Base-by-base conservation (phyloP, 1,140 invertebrate species). In the Luehdorfia chinensis region DNA sequence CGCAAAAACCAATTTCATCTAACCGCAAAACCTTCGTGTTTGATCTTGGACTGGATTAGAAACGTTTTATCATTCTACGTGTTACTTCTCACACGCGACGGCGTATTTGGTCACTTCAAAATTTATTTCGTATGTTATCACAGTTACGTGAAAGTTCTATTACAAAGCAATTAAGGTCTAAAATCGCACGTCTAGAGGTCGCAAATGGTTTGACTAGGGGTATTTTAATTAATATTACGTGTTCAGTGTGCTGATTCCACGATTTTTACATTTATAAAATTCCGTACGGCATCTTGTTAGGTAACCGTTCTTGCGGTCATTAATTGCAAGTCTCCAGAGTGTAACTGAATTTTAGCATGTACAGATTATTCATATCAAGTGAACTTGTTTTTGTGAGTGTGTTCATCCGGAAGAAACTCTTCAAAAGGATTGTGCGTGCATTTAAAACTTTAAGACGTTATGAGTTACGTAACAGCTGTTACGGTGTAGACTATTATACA, bases 71-170 rank as follows among this genome's bases (percentile, higher is more conserved):
- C 28, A 31, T 31, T 32, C 27, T 21, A 34, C 12, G 33, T 9
- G 28, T 4, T 8, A 31, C 4, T 27, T 1, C 2, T 11, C 19
- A 13, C 9, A 7, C 12, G 47, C 15, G 31, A 28, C 32, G 44
- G 43, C 18, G 25, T n/a, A n/a, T 45, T 19, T 21, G 18, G 14
- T 23, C 33, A n/a, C 9, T 39, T 50, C 47, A 33, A 50, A 50
- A 50, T 43, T 50, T 37, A 41, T 25, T n/a, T n/a, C n/a, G n/a
- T n/a, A n/a, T n/a, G n/a, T n/a, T n/a, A 41, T 32, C 47, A 41
- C 47, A 43, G 15, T 27, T 19, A 19, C n/a, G n/a, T n/a, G n/a
- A n/a, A n/a, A n/a, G 32, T 36, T 11, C 21, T 9, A 27, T 48
- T n/a, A n/a, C 23, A 36, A 11, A 28, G 34, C 11, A 27, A 14